Evolutionary conservation across 2,113 vertebrate species (phyloP).

Genomic region (Pogonocichla stellata): DNA sequence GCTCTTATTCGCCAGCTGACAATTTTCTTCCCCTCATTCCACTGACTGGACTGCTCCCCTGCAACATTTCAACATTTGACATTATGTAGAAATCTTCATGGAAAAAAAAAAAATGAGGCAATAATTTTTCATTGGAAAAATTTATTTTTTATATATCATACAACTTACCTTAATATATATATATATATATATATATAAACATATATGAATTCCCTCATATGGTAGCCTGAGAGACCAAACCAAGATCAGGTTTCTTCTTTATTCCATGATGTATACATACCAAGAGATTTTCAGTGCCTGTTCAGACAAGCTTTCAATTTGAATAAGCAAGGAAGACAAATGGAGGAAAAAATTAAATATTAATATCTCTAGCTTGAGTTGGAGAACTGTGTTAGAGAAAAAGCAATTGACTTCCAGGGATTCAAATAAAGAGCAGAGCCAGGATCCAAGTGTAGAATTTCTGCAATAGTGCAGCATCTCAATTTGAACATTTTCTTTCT

Average conservation of each 20-base stretch:
- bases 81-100: background rate
- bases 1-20: background rate
- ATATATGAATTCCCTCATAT: background rate
- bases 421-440: background rate
- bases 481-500: background rate
- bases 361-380: conserved; percentile 19
- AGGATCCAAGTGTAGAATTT: background rate
- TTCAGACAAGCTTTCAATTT: conserved; percentile 63
- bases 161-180: background rate
- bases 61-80: background rate
- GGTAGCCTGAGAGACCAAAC: background rate
- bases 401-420: conserved; percentile 1
- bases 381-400: background rate
- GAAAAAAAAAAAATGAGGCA: background rate
- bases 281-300: conserved; percentile 52
- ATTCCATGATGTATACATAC: conserved; percentile 44
- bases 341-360: conserved; percentile 54
- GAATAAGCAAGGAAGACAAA: conserved; percentile 57
- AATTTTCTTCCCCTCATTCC: background rate
- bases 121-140: background rate
- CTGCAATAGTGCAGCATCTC: background rate
- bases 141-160: background rate
- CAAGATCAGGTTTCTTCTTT: conserved; percentile 35
- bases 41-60: background rate
- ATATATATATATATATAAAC: background rate